phyloP scores from a whole-genome alignment of 2,888 invertebrate species.

The Lucinisca nassula region DNA sequence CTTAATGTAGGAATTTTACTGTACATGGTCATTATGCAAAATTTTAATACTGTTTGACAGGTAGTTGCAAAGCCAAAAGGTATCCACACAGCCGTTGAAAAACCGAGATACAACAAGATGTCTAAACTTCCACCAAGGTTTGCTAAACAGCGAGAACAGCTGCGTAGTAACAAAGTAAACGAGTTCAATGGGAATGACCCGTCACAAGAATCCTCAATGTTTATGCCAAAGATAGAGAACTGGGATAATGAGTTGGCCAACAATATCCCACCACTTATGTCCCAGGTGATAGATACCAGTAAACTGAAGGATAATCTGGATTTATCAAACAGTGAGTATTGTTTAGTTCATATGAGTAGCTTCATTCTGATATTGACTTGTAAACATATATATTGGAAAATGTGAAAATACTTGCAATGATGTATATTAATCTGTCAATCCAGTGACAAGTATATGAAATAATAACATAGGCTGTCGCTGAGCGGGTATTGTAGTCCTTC shows the following conservation, averaged over 20 bases:
- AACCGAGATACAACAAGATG: conserved; percentile 85
- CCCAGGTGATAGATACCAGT: conserved; percentile 57
- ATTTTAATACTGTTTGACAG: conserved; percentile 54
- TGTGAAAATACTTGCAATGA: background rate
- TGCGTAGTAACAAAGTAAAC: conserved; percentile 87
- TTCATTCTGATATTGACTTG: too few relatives aligned
- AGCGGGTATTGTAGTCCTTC: too few relatives aligned
- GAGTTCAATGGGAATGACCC: conserved; percentile 64
- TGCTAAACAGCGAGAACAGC: conserved; percentile 92
- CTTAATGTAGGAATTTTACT: too few relatives aligned
- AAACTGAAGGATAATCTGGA: conserved; percentile 56
- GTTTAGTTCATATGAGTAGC: too few relatives aligned
- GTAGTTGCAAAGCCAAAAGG: conserved; percentile 84
- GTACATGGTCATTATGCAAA: too few relatives aligned
- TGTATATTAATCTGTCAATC: conserved; percentile 20
- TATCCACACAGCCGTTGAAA: conserved; percentile 73
- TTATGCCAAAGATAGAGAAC: conserved; percentile 87
- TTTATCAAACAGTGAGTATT: conserved; percentile 59
- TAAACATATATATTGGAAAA: background rate
- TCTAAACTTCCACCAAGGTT: conserved; percentile 93
- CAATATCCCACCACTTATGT: conserved; percentile 80
- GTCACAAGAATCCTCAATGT: conserved; percentile 50
- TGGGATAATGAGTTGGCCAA: conserved; percentile 88
- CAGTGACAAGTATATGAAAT: background rate
- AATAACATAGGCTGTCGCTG: too few relatives aligned